These are phyloP conservation scores for Manacus vitellinus DNA, from an alignment of 2,113 vertebrate genomes.

Conservation along the genomic window DNA sequence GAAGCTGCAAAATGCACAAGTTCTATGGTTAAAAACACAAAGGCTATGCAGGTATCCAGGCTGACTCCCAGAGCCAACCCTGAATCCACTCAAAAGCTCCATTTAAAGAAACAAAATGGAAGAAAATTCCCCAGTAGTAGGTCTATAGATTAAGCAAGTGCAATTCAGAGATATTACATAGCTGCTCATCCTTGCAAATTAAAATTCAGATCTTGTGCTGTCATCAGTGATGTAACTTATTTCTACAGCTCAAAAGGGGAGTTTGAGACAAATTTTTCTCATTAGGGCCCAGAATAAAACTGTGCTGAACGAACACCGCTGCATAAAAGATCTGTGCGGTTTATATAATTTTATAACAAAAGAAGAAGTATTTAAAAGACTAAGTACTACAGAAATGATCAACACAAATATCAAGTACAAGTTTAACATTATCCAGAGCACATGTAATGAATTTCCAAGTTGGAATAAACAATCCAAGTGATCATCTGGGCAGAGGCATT, in stretches of 20 bases:
- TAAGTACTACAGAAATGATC: constrained; percentile 50
- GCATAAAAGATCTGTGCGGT: not conserved
- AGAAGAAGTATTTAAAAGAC: constrained; percentile 49
- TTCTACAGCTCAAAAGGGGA: constrained; percentile 4
- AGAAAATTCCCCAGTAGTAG: constrained; percentile 33
- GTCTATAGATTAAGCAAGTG: constrained; percentile 54
- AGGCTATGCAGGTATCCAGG: not conserved
- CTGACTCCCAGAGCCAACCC: constrained; percentile 20
- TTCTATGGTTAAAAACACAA: not conserved
- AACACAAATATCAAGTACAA: constrained; percentile 52
- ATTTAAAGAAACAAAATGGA: constrained; percentile 24
- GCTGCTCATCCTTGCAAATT: constrained; percentile 48
- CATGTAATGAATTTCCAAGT: not conserved
- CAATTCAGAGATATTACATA: constrained; percentile 49
- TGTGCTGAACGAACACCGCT: not conserved
- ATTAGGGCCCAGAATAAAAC: not conserved
- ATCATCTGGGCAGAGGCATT: constrained; percentile 10
- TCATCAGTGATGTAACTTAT: not conserved
- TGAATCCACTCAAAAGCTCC: constrained; percentile 2
- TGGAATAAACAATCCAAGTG: not conserved
- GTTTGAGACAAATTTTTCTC: not conserved
- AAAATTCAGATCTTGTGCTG: constrained; percentile 39
- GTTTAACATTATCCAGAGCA: constrained; percentile 29
- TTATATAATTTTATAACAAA: not conserved
- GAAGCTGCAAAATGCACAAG: constrained; percentile 1